These are phyloP conservation scores for Loris lydekkerianus DNA, from an alignment of 2,797 vertebrate species.

Conservation along the genomic window DNA sequence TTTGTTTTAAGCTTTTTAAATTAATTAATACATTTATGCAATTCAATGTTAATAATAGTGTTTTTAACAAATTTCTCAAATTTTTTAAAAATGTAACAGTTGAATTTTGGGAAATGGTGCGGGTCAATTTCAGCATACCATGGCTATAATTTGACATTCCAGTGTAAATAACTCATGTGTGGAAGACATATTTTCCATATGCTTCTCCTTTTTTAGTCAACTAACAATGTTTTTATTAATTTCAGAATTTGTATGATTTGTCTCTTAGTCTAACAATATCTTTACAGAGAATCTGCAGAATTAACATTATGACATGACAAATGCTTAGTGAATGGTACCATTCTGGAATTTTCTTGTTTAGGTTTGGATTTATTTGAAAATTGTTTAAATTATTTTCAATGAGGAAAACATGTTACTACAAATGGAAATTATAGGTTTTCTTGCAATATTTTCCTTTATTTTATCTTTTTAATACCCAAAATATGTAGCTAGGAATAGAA, in stretches of 20 bases:
- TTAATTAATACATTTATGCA: not conserved
- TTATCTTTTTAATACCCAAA: not conserved
- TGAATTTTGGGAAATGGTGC: not conserved
- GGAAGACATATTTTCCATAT: not conserved
- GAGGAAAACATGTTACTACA: not conserved
- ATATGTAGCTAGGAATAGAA: not conserved
- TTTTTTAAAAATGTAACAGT: not conserved
- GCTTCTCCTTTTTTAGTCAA: not conserved
- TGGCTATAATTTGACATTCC: not conserved
- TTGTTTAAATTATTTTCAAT: not conserved
- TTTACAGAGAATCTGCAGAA: not conserved
- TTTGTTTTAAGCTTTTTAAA: not conserved
- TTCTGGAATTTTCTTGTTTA: slow-evolving; percentile 4
- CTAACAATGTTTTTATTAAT: not conserved
- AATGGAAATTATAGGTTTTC: not conserved
- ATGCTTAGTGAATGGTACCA: not conserved
- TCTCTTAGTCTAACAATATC: not conserved
- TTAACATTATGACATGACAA: not conserved
- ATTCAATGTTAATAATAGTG: not conserved
- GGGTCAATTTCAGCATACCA: not conserved
- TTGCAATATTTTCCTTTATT: not conserved
- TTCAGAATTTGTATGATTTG: not conserved
- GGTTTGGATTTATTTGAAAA: slow-evolving; percentile 29
- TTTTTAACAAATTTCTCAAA: not conserved
- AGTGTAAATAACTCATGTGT: not conserved